These are phyloP conservation scores for Rhagonycha fulva DNA, from an alignment of 2,888 invertebrate genomes.

Conservation along the genomic window DNA sequence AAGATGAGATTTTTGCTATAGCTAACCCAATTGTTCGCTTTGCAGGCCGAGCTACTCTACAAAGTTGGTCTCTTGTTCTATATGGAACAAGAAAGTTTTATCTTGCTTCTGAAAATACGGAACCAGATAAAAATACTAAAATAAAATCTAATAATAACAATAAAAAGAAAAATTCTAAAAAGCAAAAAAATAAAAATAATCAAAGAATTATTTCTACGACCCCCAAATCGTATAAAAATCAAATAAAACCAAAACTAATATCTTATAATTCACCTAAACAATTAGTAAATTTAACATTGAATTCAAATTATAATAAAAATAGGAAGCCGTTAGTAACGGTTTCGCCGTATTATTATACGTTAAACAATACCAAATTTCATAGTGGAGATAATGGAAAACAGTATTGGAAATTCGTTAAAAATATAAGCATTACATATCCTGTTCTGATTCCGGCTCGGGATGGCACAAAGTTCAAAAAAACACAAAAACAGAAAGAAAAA, in stretches of 20 bases:
- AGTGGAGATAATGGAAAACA: slow-evolving; percentile 47
- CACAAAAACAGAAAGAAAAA: slow-evolving; percentile 55
- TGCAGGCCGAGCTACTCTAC: slow-evolving; percentile 83
- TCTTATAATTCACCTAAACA: slow-evolving; percentile 36
- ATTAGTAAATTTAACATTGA: slow-evolving; percentile 36
- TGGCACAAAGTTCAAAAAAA: slow-evolving; percentile 49
- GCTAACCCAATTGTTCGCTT: slow-evolving; percentile 28
- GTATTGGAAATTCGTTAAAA: slow-evolving; percentile 52
- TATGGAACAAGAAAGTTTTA: slow-evolving; percentile 78
- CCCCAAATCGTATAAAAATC: slow-evolving; percentile 41
- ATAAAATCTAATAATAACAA: slow-evolving; percentile 61
- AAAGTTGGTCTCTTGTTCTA: slow-evolving; percentile 91
- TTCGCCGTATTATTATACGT: slow-evolving; percentile 43
- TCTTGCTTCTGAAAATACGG: slow-evolving; percentile 41
- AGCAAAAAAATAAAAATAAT: slow-evolving; percentile 47
- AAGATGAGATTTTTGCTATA: not conserved
- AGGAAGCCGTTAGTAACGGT: slow-evolving; percentile 28
- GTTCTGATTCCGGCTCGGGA: slow-evolving; percentile 61
- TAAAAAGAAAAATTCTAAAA: slow-evolving; percentile 58
- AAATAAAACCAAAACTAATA: slow-evolving; percentile 40
- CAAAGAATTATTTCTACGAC: slow-evolving; percentile 27
- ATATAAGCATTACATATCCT: slow-evolving; percentile 67
- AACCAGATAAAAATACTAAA: slow-evolving; percentile 46
- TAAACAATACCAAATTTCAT: slow-evolving; percentile 47
- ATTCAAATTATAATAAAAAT: slow-evolving; percentile 27